Evolutionary conservation across 2,888 invertebrate genomes (phyloP), one percentile per base, ranked within the genome.

Genomic region (Augiades crinisus): DNA sequence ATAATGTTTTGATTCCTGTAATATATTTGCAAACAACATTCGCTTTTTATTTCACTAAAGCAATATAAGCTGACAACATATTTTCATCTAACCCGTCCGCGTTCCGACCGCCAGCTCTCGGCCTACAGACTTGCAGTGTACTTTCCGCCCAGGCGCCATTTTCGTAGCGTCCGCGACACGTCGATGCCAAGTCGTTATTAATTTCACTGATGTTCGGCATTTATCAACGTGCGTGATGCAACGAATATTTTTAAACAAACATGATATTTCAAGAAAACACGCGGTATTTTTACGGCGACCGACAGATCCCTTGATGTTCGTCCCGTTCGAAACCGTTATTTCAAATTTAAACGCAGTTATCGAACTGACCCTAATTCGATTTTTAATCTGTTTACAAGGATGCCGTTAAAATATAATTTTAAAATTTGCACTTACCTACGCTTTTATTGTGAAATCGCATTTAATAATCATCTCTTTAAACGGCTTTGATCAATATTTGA

Each of bases 131-230:
- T 40, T 47, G 47, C 47, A 31, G 31, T 21, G 38, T 24, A 50
- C 33, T 50, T 43, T 43, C 49, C 41, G 34, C 31, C 34, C 27
- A 27, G 41, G 41, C 50, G 43, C 50, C 50, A 50, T 50, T 43
- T 43, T 36, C 37, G 44, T 51, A 34, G 34, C 27, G 45, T 50
- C 50, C 31, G 34, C 51, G 44, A 44, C 37, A 51, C 51, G 37
- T 51, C 44, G 51, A 51, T 44, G 51, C 51, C 51, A 51, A 37
- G 19, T 44, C 36, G 44, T 51, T 51, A 51, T 51, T 51, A 51
- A 51, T 51, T 51, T 43, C 44, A 31, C 22, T 37, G 51, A 51
- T 51, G 51, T 51, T 51, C 43, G 27, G 43, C 50, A 51, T 51
- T 51, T 51, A 51, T 51, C 44, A 51, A 36, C 16, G 27, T 10